Evolutionary conservation across 2,888 invertebrate genomes (phyloP), one percentile per base, ranked within the genome.

Genomic region (Cephalotes varians): DNA sequence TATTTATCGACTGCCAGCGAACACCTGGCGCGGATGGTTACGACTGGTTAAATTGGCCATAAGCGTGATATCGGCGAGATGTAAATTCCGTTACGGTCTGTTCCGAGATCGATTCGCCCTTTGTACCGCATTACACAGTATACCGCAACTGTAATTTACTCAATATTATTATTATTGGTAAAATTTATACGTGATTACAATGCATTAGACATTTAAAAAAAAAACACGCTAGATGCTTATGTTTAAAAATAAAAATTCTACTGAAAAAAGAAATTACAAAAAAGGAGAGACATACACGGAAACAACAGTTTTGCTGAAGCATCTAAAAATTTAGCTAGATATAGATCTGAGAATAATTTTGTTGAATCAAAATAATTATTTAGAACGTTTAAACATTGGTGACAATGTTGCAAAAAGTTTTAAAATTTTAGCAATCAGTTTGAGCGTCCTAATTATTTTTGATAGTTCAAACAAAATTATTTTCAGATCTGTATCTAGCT

Each of bases 11-110:
- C 56, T 69, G 40, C 56, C 77, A 18, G 56, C 71, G 56, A 69
- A 25, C 77, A 77, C 56, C 71, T 77, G 69, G 77, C 40, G 54
- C 54, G 69, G 31, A 77, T 77, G 54, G 71, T 56, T 58, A 69
- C 69, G 69, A 77, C 40, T 56, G 71, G 71, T 71, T 69, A 77
- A 77, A 71, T 77, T 77, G 69, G 71, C 77, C 21, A 44, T 77
- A 77, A 77, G 71, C 44, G 56, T 34, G 56, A 77, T 77, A 77
- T 77, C 54, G 77, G 44, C 9, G 77, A 77, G 56, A 77, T 71
- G 54, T 77, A 77, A 77, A 77, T 77, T 71, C 71, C 31, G 34
- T 69, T 71, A 71, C 56, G 44, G 31, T n/a, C 37, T 31, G 54
- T 31, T 18, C 18, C 40, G 25, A 69, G 37, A 44, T 77, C 69